Base-by-base conservation (phyloP, 2,888 invertebrate species). In the Pteria penguin region DNA sequence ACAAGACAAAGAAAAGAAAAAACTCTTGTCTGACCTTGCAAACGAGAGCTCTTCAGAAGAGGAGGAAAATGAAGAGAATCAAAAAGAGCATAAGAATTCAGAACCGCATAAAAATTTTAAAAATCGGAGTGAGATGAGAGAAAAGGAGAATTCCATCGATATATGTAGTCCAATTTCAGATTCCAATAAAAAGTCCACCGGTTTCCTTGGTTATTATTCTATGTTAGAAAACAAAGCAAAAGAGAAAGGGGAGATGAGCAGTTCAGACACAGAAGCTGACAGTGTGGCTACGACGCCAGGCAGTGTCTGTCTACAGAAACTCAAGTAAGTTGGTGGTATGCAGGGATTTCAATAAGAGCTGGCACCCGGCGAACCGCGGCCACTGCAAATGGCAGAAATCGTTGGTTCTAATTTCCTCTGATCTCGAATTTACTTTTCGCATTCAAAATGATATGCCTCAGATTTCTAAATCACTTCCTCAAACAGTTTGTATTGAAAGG, bases 191-290 rank as follows among this genome's bases (percentile, higher is more conserved):
- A 81, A 84, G 69, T 68, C 82, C 14, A 81, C 82, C 36, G 89
- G 89, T 24, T 90, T 92, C 76, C 84, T 91, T 72, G 90, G 90
- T 55, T 92, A 90, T 81, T 90, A 90, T 71, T 87, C 90, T 45
- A 87, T 90, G 82, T 80, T 91, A 72, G 91, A 91, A 81, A 83
- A 86, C 60, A 87, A 88, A 76, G 89, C 89, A 0, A 73, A 83
- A 31, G 87, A 86, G 57, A 76, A 82, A 60, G 78, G 80, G 29
- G 69, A 79, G 36, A 33, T 62, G 14, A 74, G 67, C 22, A 76
- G 67, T 60, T 73, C 76, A 29, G 78, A 83, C 57, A 83, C 81
- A 22, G 81, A 79, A 36, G 72, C 81, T 33, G 86, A 84, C 58
- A 75, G 67, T 58, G 72, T 69, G n/a, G 82, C 74, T n/a, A 74